These are phyloP conservation scores for Ictalurus furcatus DNA, from an alignment of 2,113 vertebrate species.

Conservation along the genomic window DNA sequence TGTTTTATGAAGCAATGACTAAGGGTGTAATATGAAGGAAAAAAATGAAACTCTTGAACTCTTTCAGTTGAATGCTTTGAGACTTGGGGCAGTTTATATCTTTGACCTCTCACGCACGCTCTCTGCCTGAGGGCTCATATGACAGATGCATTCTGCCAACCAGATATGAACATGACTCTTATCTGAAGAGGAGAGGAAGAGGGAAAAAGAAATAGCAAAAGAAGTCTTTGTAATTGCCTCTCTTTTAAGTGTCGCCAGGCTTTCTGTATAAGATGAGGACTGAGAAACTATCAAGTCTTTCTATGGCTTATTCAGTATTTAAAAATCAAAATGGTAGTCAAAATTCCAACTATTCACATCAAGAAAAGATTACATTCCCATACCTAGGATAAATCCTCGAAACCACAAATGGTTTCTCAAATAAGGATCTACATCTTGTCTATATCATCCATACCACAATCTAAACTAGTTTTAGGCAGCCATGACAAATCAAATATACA, in stretches of 20 bases:
- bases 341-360: not conserved
- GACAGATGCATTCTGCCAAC: slow-evolving; percentile 51
- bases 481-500: not conserved
- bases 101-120: slow-evolving; percentile 49
- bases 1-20: slow-evolving; percentile 14
- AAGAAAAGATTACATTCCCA: not conserved
- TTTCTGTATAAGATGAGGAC: slow-evolving; percentile 12
- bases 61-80: slow-evolving; percentile 40
- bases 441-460: not conserved
- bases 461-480: not conserved
- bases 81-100: slow-evolving; percentile 51
- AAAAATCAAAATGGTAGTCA: too few relatives aligned
- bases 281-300: not conserved
- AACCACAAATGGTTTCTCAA: not conserved
- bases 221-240: slow-evolving; percentile 17
- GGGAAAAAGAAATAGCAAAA: slow-evolving; percentile 8
- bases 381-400: not conserved
- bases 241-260: slow-evolving; percentile 35
- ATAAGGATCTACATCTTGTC: not conserved
- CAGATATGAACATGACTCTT: slow-evolving; percentile 47
- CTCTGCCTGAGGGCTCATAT: slow-evolving; percentile 46
- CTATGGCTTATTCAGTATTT: not conserved
- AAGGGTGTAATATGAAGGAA: not conserved
- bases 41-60: slow-evolving; percentile 27
- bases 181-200: slow-evolving; percentile 33